phyloP scores from a whole-genome alignment of 2,113 vertebrate genomes.

The Poecile atricapillus region DNA sequence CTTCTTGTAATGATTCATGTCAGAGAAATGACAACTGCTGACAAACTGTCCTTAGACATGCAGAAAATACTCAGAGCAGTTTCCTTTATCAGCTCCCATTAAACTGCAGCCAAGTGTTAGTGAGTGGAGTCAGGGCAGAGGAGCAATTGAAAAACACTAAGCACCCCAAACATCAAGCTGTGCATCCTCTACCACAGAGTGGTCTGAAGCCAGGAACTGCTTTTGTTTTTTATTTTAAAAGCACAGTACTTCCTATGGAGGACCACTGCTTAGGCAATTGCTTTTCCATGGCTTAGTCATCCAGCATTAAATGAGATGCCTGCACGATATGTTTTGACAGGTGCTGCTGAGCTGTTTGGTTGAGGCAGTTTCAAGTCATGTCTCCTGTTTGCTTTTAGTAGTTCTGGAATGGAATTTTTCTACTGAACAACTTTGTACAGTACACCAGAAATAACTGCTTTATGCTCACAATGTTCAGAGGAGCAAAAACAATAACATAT shows the following conservation, averaged over 20 bases:
- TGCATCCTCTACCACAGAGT: neutral
- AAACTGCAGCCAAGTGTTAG: neutral
- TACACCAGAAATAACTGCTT: neutral
- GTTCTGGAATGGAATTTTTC: slow-evolving; percentile 30
- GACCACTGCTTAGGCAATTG: neutral
- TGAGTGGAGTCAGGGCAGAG: neutral
- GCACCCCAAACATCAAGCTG: neutral
- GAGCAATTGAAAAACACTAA: neutral
- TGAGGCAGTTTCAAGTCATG: slow-evolving; percentile 30
- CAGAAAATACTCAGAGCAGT: neutral
- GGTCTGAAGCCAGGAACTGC: neutral
- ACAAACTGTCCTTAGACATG: neutral
- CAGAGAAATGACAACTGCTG: neutral
- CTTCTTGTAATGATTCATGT: neutral
- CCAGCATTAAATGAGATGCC: neutral
- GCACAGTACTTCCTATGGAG: neutral
- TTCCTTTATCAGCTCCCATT: neutral
- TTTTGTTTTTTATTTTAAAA: neutral
- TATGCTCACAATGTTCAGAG: neutral
- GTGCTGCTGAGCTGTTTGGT: slow-evolving; percentile 27
- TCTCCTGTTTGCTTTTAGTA: slow-evolving; percentile 22
- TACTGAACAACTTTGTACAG: neutral
- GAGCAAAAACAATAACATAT: neutral
- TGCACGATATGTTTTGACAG: slow-evolving; percentile 44
- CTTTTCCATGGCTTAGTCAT: slow-evolving; percentile 39